Evolutionary conservation across 2,113 vertebrate species (phyloP), one percentile per base, ranked within the genome.

Genomic region (Sinocyclocheilus anshuiensis): DNA sequence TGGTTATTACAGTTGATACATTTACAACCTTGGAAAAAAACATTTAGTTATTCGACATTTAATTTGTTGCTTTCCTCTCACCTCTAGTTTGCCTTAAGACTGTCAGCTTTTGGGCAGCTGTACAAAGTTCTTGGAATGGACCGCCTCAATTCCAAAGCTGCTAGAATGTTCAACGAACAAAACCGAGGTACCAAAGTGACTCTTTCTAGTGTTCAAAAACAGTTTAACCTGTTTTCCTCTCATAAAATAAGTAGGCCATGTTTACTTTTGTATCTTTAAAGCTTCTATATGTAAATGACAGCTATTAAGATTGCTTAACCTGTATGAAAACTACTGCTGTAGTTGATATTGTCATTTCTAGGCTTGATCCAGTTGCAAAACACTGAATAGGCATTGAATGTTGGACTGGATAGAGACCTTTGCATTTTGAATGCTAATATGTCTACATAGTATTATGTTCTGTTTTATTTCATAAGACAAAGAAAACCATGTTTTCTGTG

Each of bases 61-160:
- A 18, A 36, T 63, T 12, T 55, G 4, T 50, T 86, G 8, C 16
- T 86, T 80, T n/a, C 16, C 6, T 88, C 20, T 59, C n/a, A 53
- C 74, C 86, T 69, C 45, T 88, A 99, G 98, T 95, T 97, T 18
- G 97, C 97, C 1, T 92, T 99, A 89, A 94, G 98, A 11, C 95
- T 99, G 6, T 96, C 96, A 65, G 98, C 98, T 0, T 99, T 99
- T 71, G 97, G 97, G 45, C 97, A 99, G 84, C 95, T 99, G 72
- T 96, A 98, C 92, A 98, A 97, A 85, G 97, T 99, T 1, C 90
- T 99, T 92, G 98, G 98, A 22, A 97, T 98, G 96, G 96, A 98
- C 61, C 94, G 94, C 6, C 92, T 97, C 50, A 96, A 97, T 71
- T 91, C 95, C 77, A 97, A 96, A 93, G 93, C 96, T 92, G 94